A percentile compares a stretch with the other conserved stretches of the same genome.
Conservation (phyloP, 2,113 vertebrate species). For the Clarias gariepinus region DNA sequence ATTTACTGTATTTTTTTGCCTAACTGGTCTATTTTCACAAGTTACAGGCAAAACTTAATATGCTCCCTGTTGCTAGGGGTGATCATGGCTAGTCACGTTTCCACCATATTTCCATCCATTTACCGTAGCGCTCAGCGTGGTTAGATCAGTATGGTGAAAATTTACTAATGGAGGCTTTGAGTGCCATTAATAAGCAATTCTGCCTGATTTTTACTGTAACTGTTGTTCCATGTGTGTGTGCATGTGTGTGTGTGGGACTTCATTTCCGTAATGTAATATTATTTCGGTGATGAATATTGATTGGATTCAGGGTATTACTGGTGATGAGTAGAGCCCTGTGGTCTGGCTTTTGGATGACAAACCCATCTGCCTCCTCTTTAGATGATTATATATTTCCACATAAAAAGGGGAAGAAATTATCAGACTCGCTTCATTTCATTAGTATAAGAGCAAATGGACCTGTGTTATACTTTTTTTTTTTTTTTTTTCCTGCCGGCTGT, state of each 20-base stretch:
- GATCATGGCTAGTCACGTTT: background rate
- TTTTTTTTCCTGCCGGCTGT: background rate
- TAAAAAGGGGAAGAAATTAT: too few relatives aligned
- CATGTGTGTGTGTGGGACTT: background rate
- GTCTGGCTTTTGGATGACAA: conserved; percentile 26
- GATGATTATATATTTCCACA: background rate
- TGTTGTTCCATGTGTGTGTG: background rate
- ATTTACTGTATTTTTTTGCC: background rate
- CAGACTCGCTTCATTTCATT: background rate
- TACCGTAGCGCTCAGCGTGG: background rate
- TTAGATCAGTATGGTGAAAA: conserved; percentile 1
- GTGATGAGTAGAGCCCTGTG: conserved; percentile 22
- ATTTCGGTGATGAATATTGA: conserved; percentile 43
- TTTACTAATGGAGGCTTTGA: conserved; percentile 24
- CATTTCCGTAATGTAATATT: conserved; percentile 35
- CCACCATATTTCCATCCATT: background rate
- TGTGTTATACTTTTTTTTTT: background rate
- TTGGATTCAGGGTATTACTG: conserved; percentile 42
- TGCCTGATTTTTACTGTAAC: background rate
- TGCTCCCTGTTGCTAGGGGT: background rate
- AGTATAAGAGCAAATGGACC: background rate
- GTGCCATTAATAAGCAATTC: conserved; percentile 12
- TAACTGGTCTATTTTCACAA: background rate
- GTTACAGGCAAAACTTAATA: background rate
- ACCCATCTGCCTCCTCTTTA: conserved; percentile 25